phyloP scores from a whole-genome alignment of 37 sponge, comb jelly and placozoan genomes.

The Cliona cf. orientalis region DNA sequence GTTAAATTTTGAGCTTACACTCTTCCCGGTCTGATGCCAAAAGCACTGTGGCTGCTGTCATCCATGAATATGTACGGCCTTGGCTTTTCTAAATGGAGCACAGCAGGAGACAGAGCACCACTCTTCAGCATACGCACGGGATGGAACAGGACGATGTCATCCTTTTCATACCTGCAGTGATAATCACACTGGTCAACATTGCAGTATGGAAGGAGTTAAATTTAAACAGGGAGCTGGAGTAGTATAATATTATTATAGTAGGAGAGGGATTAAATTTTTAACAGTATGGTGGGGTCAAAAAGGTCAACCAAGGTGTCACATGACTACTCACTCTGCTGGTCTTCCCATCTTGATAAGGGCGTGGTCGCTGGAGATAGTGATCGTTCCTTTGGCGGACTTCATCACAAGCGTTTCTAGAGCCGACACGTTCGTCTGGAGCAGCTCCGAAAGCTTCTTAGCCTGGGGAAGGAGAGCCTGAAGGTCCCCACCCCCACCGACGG shows the following conservation, averaged over 20 bases:
- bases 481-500: background rate
- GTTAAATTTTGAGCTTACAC: slow-evolving; percentile 3
- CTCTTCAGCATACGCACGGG: slow-evolving; percentile 3
- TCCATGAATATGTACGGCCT: slow-evolving; percentile 54
- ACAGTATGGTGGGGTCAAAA: background rate
- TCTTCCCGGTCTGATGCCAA: slow-evolving; percentile 19
- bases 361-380: background rate
- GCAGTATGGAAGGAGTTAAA: too few species aligned
- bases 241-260: too few species aligned
- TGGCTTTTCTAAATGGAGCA: slow-evolving; percentile 49
- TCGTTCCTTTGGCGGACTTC: background rate
- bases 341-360: slow-evolving; percentile 19
- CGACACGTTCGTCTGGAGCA: background rate
- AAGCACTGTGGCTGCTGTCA: slow-evolving; percentile 7
- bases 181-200: background rate
- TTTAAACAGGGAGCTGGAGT: too few species aligned
- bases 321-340: slow-evolving; percentile 15
- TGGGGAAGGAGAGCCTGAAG: slow-evolving; percentile 4
- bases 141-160: slow-evolving; percentile 50
- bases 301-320: background rate
- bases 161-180: slow-evolving; percentile 30
- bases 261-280: too few species aligned
- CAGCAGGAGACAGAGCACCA: slow-evolving; percentile 5
- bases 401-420: background rate
- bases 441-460: slow-evolving; percentile 1